Evolutionary conservation across 2,888 invertebrate genomes (phyloP).

Genomic region (Synanthedon vespiformis): DNA sequence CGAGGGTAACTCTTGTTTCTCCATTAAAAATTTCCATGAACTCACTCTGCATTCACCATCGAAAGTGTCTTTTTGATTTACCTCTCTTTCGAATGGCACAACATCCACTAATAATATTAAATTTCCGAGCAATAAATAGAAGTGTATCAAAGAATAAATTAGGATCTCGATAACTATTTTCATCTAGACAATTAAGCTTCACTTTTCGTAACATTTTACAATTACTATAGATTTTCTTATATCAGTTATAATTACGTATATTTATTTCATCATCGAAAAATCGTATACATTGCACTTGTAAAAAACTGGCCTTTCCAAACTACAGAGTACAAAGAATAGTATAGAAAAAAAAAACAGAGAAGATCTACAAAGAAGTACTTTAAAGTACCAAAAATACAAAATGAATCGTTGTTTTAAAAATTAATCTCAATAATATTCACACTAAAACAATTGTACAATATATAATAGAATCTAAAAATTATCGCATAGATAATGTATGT

Average conservation of each 20-base stretch:
- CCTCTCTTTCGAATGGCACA: conserved; percentile 37
- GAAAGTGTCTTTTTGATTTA: conserved; percentile 34
- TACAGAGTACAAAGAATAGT: conserved; percentile 31
- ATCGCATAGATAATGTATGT: conserved; percentile 52
- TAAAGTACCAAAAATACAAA: conserved; percentile 35
- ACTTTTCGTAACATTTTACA: conserved; percentile 57
- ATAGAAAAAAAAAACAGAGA: conserved; percentile 36
- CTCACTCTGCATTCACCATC: conserved; percentile 10
- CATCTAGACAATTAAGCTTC: conserved; percentile 46
- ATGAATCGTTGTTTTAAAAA: conserved; percentile 46
- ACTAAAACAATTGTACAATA: conserved; percentile 69
- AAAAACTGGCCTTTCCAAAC: conserved; percentile 61
- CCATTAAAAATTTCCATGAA: conserved; percentile 20
- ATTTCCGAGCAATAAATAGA: conserved; percentile 38
- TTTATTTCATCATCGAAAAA: conserved; percentile 67
- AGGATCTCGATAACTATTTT: conserved; percentile 31
- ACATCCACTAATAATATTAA: conserved; percentile 19
- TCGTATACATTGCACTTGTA: conserved; percentile 72
- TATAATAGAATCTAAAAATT: conserved; percentile 60
- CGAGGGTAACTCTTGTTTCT: conserved; percentile 60
- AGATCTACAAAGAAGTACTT: conserved; percentile 46
- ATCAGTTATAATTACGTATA: conserved; percentile 68
- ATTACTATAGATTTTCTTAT: conserved; percentile 57
- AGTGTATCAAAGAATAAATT: conserved; percentile 51
- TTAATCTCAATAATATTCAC: conserved; percentile 65